A percentile compares a stretch with the other conserved stretches of the same genome.
Conservation (phyloP, 2,888 invertebrate species). For the Pyrochroa serraticornis region DNA sequence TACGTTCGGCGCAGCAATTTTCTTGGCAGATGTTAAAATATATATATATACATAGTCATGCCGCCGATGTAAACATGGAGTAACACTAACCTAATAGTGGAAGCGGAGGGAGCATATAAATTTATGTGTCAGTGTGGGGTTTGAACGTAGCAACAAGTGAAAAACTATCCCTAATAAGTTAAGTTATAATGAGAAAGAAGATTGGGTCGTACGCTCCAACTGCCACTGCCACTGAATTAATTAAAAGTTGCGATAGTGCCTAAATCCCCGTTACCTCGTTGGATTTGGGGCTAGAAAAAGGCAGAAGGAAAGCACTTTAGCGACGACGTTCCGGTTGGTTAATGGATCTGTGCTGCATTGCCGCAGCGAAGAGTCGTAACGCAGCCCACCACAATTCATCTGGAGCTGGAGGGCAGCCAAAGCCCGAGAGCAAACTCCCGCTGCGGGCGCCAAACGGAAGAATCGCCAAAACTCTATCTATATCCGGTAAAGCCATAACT, state of each 20-base stretch:
- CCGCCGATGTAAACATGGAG: too few relatives aligned
- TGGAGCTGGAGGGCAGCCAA: constrained; percentile 50
- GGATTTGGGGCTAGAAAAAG: constrained; percentile 31
- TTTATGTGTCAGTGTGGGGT: too few relatives aligned
- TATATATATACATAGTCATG: too few relatives aligned
- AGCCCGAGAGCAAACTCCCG: constrained; percentile 39
- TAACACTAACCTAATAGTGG: too few relatives aligned
- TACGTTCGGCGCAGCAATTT: too few relatives aligned
- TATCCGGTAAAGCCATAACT: constrained; percentile 50
- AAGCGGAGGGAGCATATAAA: too few relatives aligned
- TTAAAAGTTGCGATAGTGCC: background rate
- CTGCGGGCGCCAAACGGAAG: constrained; percentile 39
- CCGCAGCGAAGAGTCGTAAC: constrained; percentile 46
- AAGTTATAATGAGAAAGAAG: constrained; percentile 1
- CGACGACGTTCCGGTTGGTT: constrained; percentile 38
- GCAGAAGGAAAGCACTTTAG: constrained; percentile 27
- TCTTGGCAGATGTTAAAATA: too few relatives aligned
- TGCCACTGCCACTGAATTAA: background rate
- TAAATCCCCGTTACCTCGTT: constrained; percentile 5
- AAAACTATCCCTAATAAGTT: background rate
- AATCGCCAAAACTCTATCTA: constrained; percentile 44
- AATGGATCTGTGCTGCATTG: constrained; percentile 47
- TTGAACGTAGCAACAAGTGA: too few relatives aligned
- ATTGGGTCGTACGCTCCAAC: background rate
- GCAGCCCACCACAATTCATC: constrained; percentile 49